These are phyloP conservation scores for Turnix velox DNA, from an alignment of 2,113 vertebrate genomes.

Conservation along the genomic window DNA sequence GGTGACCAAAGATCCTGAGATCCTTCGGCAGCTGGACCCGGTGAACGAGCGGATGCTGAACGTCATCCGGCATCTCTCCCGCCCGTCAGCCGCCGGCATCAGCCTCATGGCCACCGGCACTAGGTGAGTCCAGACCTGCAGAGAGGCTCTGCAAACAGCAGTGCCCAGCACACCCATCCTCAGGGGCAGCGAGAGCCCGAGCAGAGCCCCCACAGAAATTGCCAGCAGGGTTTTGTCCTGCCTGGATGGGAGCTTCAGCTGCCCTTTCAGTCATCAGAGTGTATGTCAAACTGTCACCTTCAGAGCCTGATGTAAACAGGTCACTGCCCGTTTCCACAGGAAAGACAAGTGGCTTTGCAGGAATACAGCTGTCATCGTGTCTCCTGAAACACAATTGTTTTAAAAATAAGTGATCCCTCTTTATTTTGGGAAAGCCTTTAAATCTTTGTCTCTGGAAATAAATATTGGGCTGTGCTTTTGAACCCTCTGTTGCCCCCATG, in stretches of 20 bases:
- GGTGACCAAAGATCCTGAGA: slow-evolving; percentile 85
- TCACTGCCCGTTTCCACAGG: neutral
- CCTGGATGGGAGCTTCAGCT: neutral
- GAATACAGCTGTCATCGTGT: neutral
- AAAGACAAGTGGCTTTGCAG: neutral
- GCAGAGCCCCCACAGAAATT: neutral
- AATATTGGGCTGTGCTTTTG: neutral
- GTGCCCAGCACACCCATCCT: neutral
- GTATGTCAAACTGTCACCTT: rapidly evolving
- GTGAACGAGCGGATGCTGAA: slow-evolving; percentile 80
- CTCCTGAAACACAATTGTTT: neutral
- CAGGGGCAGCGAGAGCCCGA: neutral
- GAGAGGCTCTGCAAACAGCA: rapidly evolving
- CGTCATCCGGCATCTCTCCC: slow-evolving; percentile 82
- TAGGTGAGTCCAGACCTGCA: slow-evolving; percentile 76
- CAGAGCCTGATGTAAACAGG: neutral
- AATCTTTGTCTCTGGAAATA: neutral
- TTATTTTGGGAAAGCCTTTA: neutral
- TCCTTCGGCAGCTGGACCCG: slow-evolving; percentile 81
- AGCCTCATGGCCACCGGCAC: slow-evolving; percentile 70
- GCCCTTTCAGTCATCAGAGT: rapidly evolving
- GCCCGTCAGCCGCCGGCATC: slow-evolving; percentile 81
- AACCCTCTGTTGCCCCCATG: neutral
- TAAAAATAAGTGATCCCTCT: neutral
- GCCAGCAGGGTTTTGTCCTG: neutral